A percentile compares a stretch with the other conserved stretches of the same genome.
Evolutionary conservation across 1,140 invertebrate genomes (phyloP).

Genomic region (Nasonia giraulti): DNA sequence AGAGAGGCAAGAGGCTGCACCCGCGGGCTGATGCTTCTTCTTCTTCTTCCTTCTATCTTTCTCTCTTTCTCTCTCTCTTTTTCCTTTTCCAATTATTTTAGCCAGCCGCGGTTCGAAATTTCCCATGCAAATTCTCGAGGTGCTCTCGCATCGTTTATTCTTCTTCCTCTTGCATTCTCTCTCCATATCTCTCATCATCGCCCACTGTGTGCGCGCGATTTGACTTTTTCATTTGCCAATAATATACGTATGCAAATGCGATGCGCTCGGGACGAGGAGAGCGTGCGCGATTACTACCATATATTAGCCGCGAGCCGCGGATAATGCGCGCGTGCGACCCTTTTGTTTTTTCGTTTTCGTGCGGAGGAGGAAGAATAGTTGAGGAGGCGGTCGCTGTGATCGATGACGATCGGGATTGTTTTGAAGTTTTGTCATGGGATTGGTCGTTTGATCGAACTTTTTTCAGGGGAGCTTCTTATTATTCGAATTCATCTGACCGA

Average conservation of each 20-base stretch:
- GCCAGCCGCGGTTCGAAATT: constrained; percentile 32
- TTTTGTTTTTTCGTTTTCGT: background rate
- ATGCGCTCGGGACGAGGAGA: background rate
- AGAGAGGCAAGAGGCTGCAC: background rate
- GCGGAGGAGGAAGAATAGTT: background rate
- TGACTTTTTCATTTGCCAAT: constrained; percentile 47
- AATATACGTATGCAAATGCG: constrained; percentile 42
- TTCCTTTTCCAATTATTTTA: constrained; percentile 43
- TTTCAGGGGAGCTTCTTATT: too few species aligned
- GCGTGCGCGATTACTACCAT: constrained; percentile 22
- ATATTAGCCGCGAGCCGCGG: background rate
- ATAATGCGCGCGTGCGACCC: too few species aligned
- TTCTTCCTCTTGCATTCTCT: background rate
- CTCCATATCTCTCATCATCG: constrained; percentile 16
- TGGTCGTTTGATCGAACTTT: too few species aligned
- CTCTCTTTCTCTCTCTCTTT: constrained; percentile 13
- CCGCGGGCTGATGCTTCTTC: background rate
- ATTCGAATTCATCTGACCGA: too few species aligned
- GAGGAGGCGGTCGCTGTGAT: too few species aligned
- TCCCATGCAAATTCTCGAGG: constrained; percentile 39
- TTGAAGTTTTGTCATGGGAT: too few species aligned
- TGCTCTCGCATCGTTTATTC: background rate
- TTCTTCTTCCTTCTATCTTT: background rate
- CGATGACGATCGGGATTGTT: too few species aligned
- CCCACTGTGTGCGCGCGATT: background rate